Conservation (phyloP, 2,888 invertebrate species). For the Melanchra persicariae region DNA sequence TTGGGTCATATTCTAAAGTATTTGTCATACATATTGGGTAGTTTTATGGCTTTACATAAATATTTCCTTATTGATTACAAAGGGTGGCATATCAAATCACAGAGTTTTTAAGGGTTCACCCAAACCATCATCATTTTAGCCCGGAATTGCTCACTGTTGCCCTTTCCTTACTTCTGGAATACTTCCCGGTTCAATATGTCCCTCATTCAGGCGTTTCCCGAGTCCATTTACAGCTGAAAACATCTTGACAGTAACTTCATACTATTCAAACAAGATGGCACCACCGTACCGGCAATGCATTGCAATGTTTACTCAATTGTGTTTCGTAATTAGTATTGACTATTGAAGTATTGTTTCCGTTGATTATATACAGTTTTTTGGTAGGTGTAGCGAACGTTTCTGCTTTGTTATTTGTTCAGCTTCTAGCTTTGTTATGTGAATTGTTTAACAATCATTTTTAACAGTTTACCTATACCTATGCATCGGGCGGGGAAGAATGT, state of each 20-base stretch:
- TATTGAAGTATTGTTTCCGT: conserved; percentile 17
- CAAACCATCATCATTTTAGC: neutral
- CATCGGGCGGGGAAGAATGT: no score
- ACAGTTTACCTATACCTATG: neutral
- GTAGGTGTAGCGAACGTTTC: conserved; percentile 10
- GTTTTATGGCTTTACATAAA: neutral
- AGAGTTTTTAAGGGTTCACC: neutral
- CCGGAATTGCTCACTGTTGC: neutral
- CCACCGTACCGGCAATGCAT: neutral
- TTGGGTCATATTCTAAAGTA: neutral
- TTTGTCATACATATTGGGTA: neutral
- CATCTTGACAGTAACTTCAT: neutral
- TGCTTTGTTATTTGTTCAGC: conserved; percentile 20
- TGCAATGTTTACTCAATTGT: conserved; percentile 11
- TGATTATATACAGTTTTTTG: conserved; percentile 2
- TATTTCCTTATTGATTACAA: conserved; percentile 7
- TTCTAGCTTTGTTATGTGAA: conserved; percentile 3
- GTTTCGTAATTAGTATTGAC: conserved; percentile 15
- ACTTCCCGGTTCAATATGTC: no score
- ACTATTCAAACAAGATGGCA: conserved; percentile 6
- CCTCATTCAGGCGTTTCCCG: neutral
- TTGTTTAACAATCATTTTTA: neutral
- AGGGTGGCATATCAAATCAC: neutral
- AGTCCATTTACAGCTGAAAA: neutral
- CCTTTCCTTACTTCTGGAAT: neutral